Evolutionary conservation across 2,888 invertebrate species (phyloP).

Genomic region (Thymelicus sylvestris): DNA sequence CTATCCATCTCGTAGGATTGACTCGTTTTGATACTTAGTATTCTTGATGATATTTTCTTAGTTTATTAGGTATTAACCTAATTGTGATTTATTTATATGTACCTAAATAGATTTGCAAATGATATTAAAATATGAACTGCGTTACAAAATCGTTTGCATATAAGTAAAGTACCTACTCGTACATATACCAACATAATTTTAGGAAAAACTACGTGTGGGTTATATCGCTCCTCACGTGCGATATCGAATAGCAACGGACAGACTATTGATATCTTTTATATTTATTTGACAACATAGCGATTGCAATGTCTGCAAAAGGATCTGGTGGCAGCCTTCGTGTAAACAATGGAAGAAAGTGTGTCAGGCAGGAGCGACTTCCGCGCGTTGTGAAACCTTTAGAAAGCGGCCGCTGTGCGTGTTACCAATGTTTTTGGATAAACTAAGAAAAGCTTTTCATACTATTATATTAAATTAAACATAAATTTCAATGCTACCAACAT

Average conservation of each 20-base stretch:
- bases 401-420: constrained; percentile 46
- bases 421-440: constrained; percentile 3
- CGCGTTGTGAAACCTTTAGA: constrained; percentile 56
- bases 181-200: too few species aligned
- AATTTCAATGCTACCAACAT: too few species aligned
- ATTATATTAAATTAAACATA: neutral
- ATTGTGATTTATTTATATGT: too few species aligned
- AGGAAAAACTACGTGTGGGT: too few species aligned
- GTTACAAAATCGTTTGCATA: too few species aligned
- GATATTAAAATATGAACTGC: too few species aligned
- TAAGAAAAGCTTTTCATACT: neutral
- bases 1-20: too few species aligned
- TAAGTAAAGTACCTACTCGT: too few species aligned
- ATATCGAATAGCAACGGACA: neutral
- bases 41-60: too few species aligned
- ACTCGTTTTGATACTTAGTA: too few species aligned
- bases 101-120: too few species aligned
- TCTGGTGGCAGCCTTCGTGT: constrained; percentile 35
- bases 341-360: constrained; percentile 68
- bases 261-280: neutral
- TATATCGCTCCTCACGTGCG: neutral
- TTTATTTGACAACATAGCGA: neutral
- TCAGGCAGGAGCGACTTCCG: constrained; percentile 54
- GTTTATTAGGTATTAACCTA: too few species aligned
- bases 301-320: constrained; percentile 26